Percentiles rank a stretch among this genome's conserved stretches.
Evolutionary conservation across 2,888 invertebrate species (phyloP).

Genomic region (Scaptomyza parva): DNA sequence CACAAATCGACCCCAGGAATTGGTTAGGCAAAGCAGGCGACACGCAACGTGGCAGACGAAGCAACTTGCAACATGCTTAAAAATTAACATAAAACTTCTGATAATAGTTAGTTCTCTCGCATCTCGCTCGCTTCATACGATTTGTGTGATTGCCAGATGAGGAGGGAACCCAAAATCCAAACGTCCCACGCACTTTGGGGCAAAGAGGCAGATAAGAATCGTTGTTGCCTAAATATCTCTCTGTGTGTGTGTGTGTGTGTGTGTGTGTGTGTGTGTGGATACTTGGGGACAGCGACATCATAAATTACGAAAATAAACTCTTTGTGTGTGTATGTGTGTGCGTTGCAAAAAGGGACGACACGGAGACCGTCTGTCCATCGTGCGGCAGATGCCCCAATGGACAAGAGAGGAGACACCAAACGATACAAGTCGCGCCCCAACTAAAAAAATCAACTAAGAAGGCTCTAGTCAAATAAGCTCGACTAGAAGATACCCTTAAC

Average conservation of each 20-base stretch:
- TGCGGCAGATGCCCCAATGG: conserved; percentile 16
- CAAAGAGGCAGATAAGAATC: not conserved
- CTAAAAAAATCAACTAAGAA: too few relatives aligned
- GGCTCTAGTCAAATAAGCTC: too few relatives aligned
- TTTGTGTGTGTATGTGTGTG: conserved; percentile 19
- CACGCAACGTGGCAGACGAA: conserved; percentile 28
- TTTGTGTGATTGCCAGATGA: conserved; percentile 65
- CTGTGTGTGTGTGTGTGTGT: conserved; percentile 6
- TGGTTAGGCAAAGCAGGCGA: conserved; percentile 49
- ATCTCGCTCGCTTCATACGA: conserved; percentile 34
- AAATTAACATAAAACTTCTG: conserved; percentile 83
- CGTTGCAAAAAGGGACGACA: conserved; percentile 48
- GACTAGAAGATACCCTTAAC: too few relatives aligned
- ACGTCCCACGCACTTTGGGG: conserved; percentile 48
- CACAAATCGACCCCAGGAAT: conserved; percentile 38
- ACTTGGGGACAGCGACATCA: conserved; percentile 69
- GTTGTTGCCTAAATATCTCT: conserved; percentile 55
- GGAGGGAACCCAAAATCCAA: conserved; percentile 20
- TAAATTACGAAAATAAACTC: conserved; percentile 81
- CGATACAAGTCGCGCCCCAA: conserved; percentile 48
- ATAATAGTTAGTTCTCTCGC: conserved; percentile 70
- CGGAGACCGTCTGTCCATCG: conserved; percentile 4
- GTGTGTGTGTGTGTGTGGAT: conserved; percentile 35
- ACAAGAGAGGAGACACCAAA: conserved; percentile 27
- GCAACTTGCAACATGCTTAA: conserved; percentile 67